Conservation (phyloP, 2,888 invertebrate genomes). For the Lithosia quadra region DNA sequence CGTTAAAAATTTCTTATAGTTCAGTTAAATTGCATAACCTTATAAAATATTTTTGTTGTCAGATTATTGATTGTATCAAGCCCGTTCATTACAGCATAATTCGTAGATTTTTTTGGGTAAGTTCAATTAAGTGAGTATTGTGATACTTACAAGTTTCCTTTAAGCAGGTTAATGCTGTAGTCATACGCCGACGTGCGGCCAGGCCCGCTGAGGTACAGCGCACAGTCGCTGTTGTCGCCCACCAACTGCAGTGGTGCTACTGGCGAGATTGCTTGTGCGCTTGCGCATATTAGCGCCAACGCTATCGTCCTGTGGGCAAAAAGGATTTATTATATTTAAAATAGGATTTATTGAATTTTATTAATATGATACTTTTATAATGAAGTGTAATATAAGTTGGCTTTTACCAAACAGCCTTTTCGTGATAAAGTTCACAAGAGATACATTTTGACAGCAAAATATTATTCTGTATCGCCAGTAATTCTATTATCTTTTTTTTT, state of each 20-base stretch:
- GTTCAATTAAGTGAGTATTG: not conserved
- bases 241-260: constrained; percentile 62
- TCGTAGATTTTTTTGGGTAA: constrained; percentile 5
- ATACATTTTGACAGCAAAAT: not conserved
- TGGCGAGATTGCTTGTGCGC: constrained; percentile 61
- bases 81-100: too few species aligned
- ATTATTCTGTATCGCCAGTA: too few species aligned
- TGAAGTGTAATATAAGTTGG: not conserved
- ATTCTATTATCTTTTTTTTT: not conserved
- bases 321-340: too few species aligned
- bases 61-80: too few species aligned
- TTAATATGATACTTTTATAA: not conserved
- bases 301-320: constrained; percentile 72
- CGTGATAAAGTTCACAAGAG: not conserved
- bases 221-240: constrained; percentile 89
- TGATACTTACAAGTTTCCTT: constrained; percentile 92
- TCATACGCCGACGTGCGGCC: constrained; percentile 94
- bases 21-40: too few species aligned
- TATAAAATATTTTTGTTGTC: too few species aligned
- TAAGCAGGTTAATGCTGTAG: constrained; percentile 93
- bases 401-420: not conserved
- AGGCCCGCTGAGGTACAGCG: constrained; percentile 91
- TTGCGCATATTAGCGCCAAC: constrained; percentile 73
- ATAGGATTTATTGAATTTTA: not conserved
- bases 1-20: too few species aligned